Conservation (phyloP, 2,113 vertebrate species). For the Regulus satrapa region DNA sequence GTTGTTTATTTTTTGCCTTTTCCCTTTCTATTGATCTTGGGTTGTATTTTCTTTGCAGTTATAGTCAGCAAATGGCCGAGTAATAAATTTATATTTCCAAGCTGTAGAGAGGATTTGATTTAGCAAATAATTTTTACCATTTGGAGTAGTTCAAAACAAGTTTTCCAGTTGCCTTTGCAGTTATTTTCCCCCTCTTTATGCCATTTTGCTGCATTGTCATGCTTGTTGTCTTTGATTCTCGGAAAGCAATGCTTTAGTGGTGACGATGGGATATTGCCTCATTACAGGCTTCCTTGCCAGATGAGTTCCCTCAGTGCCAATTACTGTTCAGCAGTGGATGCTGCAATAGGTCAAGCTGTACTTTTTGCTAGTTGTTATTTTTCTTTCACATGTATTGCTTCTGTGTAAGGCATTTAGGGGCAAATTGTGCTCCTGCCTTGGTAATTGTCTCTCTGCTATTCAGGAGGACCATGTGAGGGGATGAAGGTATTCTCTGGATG, state of each 20-base stretch:
- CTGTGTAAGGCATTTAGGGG: background rate
- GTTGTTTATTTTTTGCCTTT: constrained; percentile 26
- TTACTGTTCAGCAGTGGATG: constrained; percentile 6
- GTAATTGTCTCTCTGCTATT: background rate
- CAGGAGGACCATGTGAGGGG: fast-evolving
- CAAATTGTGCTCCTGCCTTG: constrained; percentile 3
- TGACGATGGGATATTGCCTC: constrained; percentile 52
- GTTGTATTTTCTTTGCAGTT: constrained; percentile 1
- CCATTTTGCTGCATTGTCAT: constrained; percentile 25
- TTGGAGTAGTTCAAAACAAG: constrained; percentile 19
- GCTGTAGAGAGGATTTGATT: constrained; percentile 32
- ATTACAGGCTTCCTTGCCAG: constrained; percentile 29
- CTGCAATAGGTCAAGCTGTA: constrained; percentile 46
- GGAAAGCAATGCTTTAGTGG: constrained; percentile 6
- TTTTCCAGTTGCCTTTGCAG: constrained; percentile 43
- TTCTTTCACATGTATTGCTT: background rate
- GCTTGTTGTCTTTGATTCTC: constrained; percentile 41
- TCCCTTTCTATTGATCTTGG: constrained; percentile 15
- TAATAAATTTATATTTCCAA: constrained; percentile 39
- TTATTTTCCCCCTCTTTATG: constrained; percentile 1
- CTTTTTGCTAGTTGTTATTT: background rate
- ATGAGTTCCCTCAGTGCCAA: constrained; percentile 11
- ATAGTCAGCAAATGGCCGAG: background rate
- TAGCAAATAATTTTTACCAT: constrained; percentile 43
- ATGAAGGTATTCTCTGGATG: background rate